These are phyloP conservation scores for Blera fallax DNA, from an alignment of 2,888 invertebrate genomes.

Conservation along the genomic window DNA sequence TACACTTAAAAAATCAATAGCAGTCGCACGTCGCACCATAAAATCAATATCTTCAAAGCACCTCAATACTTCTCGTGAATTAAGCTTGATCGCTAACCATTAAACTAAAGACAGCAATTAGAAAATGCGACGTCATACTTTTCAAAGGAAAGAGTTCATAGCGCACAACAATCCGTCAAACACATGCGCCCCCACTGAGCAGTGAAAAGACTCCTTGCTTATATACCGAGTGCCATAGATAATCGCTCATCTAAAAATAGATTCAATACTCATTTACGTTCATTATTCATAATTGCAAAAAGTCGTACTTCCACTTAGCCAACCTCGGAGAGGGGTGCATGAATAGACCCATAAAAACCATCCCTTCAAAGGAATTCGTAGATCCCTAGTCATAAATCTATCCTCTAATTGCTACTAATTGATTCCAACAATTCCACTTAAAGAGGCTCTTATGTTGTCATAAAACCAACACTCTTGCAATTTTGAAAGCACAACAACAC, in stretches of 20 bases:
- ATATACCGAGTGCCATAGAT: background rate
- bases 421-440: slow-evolving; percentile 40
- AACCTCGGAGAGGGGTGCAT: background rate
- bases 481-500: background rate
- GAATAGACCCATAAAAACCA: background rate
- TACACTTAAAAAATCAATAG: background rate
- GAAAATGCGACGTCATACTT: background rate
- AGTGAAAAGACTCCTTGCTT: background rate
- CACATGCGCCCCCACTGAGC: background rate
- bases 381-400: slow-evolving; percentile 17
- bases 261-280: background rate
- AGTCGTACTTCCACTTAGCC: background rate
- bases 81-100: background rate
- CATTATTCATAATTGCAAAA: slow-evolving; percentile 20
- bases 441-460: slow-evolving; percentile 32
- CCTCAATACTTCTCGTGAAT: background rate
- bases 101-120: background rate
- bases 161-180: background rate
- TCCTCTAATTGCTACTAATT: slow-evolving; percentile 50
- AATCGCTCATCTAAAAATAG: slow-evolving; percentile 19
- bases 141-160: background rate
- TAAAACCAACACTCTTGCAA: slow-evolving; percentile 19
- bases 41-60: background rate
- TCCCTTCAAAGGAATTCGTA: background rate
- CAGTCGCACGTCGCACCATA: background rate